Percentiles rank a stretch among this genome's conserved stretches.
phyloP scores from a whole-genome alignment of 1,140 invertebrate species.

The Andricus grossulariae region DNA sequence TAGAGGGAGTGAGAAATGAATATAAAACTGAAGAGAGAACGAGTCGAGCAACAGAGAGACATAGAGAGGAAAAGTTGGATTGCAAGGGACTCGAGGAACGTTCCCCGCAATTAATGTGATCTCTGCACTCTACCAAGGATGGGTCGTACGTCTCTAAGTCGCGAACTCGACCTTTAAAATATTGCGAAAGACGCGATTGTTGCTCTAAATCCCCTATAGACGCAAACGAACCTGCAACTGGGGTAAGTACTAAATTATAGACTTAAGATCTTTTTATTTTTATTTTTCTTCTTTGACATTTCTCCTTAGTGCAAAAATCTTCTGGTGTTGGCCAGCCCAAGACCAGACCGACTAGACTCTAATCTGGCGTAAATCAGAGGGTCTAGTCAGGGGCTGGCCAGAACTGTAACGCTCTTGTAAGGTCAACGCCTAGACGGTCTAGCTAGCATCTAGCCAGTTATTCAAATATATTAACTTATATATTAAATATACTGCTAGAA shows the following conservation, averaged over 20 bases:
- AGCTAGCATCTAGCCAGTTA: too few species aligned
- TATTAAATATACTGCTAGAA: too few species aligned
- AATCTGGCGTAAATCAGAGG: too few species aligned
- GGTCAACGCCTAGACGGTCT: too few species aligned
- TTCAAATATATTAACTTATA: too few species aligned
- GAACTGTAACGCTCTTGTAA: too few species aligned
- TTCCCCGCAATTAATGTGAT: slow-evolving; percentile 48
- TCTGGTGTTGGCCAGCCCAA: too few species aligned
- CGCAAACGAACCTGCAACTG: background rate
- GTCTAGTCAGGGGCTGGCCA: too few species aligned
- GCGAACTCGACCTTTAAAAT: slow-evolving; percentile 66
- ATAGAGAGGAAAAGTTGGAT: slow-evolving; percentile 43
- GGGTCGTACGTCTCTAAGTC: slow-evolving; percentile 51
- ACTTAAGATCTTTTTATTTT: background rate
- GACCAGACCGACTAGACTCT: too few species aligned
- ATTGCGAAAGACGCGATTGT: slow-evolving; percentile 59
- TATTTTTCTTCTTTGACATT: too few species aligned
- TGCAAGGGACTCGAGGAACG: slow-evolving; percentile 43
- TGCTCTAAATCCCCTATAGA: slow-evolving; percentile 44
- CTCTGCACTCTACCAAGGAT: slow-evolving; percentile 49
- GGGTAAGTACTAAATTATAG: background rate
- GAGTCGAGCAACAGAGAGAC: slow-evolving; percentile 17
- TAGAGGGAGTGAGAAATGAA: slow-evolving; percentile 28
- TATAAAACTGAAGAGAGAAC: background rate
- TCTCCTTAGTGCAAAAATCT: too few species aligned